Percentiles rank a stretch among this genome's conserved stretches.
These are phyloP conservation scores for Whitmania pigra DNA, from an alignment of 1,140 invertebrate genomes.

Conservation along the genomic window DNA sequence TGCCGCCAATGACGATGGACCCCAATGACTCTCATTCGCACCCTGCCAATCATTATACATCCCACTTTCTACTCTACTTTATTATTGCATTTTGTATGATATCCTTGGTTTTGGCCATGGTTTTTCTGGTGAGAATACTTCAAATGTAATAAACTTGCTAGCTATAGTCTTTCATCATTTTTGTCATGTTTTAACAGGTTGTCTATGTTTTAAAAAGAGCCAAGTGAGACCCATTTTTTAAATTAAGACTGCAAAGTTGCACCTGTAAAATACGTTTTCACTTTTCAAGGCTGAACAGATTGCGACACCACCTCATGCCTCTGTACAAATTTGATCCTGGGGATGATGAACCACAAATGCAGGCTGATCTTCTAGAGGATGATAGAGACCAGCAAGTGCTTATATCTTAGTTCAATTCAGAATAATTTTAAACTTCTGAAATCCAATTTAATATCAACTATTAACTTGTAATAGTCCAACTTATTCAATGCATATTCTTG, in stretches of 20 bases:
- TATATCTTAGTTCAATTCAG: neutral
- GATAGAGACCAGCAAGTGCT: conserved; percentile 28
- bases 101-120: neutral
- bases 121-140: neutral
- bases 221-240: neutral
- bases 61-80: conserved; percentile 3
- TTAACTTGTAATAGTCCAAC: neutral
- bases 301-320: conserved; percentile 54
- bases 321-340: conserved; percentile 54
- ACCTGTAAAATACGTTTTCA: neutral
- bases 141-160: neutral
- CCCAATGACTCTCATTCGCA: too few species aligned
- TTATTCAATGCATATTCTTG: neutral
- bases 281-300: conserved; percentile 44
- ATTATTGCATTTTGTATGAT: conserved; percentile 13
- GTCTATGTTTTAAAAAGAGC: conserved; percentile 3
- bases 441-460: too few species aligned
- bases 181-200: neutral
- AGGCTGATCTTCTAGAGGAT: conserved; percentile 49
- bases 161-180: neutral
- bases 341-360: conserved; percentile 54
- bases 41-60: neutral
- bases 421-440: too few species aligned
- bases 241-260: neutral
- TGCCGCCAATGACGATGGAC: too few species aligned